Conservation (phyloP, 2,797 vertebrate genomes). For the Phaenicophaeus curvirostris region DNA sequence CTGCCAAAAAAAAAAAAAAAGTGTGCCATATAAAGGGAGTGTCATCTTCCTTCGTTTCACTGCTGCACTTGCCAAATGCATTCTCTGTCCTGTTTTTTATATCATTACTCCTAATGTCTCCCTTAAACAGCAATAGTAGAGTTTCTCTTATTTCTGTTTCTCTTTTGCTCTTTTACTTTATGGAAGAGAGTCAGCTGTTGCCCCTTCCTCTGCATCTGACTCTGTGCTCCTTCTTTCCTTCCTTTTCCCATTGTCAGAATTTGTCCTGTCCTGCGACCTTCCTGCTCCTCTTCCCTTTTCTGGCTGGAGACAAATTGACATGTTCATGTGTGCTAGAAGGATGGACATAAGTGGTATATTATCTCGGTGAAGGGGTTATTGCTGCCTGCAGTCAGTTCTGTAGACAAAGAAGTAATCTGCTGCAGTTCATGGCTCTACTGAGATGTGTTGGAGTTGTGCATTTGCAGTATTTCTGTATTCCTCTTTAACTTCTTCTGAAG, state of each 20-base stretch:
- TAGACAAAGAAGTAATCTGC: not conserved
- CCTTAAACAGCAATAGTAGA: not conserved
- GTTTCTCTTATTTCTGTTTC: not conserved
- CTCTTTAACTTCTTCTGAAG: not conserved
- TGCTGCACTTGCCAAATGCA: not conserved
- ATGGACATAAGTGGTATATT: not conserved
- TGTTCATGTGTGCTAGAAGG: not conserved
- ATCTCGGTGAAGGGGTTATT: not conserved
- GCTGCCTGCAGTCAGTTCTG: not conserved
- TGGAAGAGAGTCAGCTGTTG: not conserved
- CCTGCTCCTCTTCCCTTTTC: not conserved
- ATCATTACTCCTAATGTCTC: not conserved
- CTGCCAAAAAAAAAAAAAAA: accelerated
- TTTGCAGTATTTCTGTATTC: not conserved
- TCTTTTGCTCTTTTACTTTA: not conserved
- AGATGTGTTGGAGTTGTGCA: not conserved
- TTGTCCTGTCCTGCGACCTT: not conserved
- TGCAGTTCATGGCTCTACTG: not conserved
- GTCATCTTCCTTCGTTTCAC: not conserved
- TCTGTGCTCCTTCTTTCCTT: not conserved
- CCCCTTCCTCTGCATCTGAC: not conserved
- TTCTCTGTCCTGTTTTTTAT: not conserved
- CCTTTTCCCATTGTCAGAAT: conserved; percentile 3
- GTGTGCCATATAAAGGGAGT: not conserved
- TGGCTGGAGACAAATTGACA: not conserved